These are phyloP conservation scores for Serranus cabrilla DNA, from an alignment of 2,797 vertebrate species.

Conservation along the genomic window DNA sequence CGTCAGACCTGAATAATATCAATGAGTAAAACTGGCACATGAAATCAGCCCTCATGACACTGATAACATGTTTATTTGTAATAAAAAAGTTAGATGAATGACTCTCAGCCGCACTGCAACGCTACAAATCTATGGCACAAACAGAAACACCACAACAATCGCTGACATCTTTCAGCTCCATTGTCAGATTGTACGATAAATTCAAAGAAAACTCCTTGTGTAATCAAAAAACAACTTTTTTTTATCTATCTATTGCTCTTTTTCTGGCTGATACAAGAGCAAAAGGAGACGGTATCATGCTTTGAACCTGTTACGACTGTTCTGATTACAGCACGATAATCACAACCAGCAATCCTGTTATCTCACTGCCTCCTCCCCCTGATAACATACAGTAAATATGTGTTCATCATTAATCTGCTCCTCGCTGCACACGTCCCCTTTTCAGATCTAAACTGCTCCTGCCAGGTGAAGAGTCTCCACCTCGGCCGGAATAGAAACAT, in stretches of 20 bases:
- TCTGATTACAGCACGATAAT: constrained; percentile 41
- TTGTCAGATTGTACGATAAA: background rate
- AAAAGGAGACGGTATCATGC: constrained; percentile 5
- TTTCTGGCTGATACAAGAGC: constrained; percentile 5
- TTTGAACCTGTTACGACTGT: constrained; percentile 48
- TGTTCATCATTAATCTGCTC: constrained; percentile 41
- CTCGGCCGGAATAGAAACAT: constrained; percentile 35
- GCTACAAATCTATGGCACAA: background rate
- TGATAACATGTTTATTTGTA: background rate
- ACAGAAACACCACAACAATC: background rate
- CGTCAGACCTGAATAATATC: background rate
- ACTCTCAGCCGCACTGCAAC: background rate
- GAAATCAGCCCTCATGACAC: background rate
- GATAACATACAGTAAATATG: constrained; percentile 41
- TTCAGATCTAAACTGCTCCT: constrained; percentile 12
- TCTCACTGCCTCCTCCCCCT: constrained; percentile 26
- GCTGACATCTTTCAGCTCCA: background rate
- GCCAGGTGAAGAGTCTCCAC: constrained; percentile 52
- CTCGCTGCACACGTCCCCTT: constrained; percentile 4
- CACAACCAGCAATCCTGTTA: constrained; percentile 39
- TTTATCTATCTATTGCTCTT: background rate
- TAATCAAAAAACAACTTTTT: constrained; percentile 4
- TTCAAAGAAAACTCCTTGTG: background rate
- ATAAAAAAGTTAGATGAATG: background rate
- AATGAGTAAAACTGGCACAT: background rate